Evolutionary conservation across 2,888 invertebrate genomes (phyloP).

Genomic region (Andrena bicolor): DNA sequence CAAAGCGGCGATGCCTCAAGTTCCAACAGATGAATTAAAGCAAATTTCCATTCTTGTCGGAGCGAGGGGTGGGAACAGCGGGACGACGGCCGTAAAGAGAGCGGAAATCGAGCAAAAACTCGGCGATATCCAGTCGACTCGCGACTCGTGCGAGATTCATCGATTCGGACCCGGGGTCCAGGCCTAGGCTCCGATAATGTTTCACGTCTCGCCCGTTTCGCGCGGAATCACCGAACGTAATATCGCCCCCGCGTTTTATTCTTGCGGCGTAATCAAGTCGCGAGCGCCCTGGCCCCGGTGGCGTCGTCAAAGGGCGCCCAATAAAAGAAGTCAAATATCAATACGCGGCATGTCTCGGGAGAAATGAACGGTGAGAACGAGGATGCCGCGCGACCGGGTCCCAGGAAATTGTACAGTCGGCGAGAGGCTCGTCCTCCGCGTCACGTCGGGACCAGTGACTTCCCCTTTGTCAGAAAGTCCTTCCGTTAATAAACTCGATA

Average conservation of each 20-base stretch:
- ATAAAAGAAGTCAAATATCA: slow-evolving; percentile 77
- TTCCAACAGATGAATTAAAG: slow-evolving; percentile 27
- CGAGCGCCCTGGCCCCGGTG: slow-evolving; percentile 33
- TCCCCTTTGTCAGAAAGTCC: slow-evolving; percentile 63
- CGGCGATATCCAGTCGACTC: slow-evolving; percentile 21
- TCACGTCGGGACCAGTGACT: slow-evolving; percentile 55
- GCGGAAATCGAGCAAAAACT: slow-evolving; percentile 5
- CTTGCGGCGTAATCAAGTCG: slow-evolving; percentile 58
- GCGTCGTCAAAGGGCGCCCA: slow-evolving; percentile 64
- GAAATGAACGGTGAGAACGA: slow-evolving; percentile 62
- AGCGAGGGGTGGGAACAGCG: slow-evolving; percentile 5
- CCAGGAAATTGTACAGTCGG: slow-evolving; percentile 43
- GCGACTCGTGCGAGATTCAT: slow-evolving; percentile 27
- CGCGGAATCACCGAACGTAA: slow-evolving; percentile 66
- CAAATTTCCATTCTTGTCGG: slow-evolving; percentile 7
- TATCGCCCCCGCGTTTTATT: slow-evolving; percentile 60
- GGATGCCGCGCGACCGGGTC: slow-evolving; percentile 2
- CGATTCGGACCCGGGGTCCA: slow-evolving; percentile 31
- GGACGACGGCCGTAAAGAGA: slow-evolving; percentile 29
- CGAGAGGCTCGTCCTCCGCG: slow-evolving; percentile 26
- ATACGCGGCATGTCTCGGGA: slow-evolving; percentile 66
- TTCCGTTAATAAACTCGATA: slow-evolving; percentile 72
- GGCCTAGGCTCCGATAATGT: slow-evolving; percentile 30
- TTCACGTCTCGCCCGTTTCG: slow-evolving; percentile 45
- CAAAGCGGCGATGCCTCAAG: too few species aligned